Evolutionary conservation across 2,113 vertebrate genomes (phyloP).

Genomic region (Vireo altiloquus): DNA sequence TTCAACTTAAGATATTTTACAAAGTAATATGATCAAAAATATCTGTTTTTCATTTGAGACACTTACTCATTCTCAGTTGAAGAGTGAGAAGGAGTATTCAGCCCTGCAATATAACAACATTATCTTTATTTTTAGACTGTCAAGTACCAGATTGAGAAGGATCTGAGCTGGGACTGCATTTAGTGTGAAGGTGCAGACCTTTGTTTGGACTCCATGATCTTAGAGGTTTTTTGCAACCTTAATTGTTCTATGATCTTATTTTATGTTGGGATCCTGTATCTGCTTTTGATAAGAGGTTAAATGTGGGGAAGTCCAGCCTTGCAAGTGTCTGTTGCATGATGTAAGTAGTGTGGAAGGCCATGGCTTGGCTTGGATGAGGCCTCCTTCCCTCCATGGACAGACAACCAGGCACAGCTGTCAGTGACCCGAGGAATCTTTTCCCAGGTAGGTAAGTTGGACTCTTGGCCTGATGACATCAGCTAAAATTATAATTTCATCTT

Average conservation of each 20-base stretch:
- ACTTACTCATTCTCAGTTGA: neutral
- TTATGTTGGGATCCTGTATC: neutral
- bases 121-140: neutral
- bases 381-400: neutral
- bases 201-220: neutral
- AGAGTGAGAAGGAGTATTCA: neutral
- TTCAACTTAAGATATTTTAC: neutral
- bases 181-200: neutral
- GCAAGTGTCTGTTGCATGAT: neutral
- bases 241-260: neutral
- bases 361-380: neutral
- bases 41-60: neutral
- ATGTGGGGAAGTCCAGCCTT: neutral
- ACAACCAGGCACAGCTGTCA: neutral
- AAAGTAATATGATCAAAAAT: neutral
- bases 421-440: neutral
- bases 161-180: neutral
- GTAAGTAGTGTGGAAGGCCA: neutral
- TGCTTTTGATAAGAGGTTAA: neutral
- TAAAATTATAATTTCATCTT: neutral
- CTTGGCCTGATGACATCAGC: neutral
- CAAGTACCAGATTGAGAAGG: neutral
- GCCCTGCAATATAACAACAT: neutral
- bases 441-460: neutral
- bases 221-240: neutral